Evolutionary conservation across 2,888 invertebrate genomes (phyloP).

Genomic region (Mimachlamys varia): DNA sequence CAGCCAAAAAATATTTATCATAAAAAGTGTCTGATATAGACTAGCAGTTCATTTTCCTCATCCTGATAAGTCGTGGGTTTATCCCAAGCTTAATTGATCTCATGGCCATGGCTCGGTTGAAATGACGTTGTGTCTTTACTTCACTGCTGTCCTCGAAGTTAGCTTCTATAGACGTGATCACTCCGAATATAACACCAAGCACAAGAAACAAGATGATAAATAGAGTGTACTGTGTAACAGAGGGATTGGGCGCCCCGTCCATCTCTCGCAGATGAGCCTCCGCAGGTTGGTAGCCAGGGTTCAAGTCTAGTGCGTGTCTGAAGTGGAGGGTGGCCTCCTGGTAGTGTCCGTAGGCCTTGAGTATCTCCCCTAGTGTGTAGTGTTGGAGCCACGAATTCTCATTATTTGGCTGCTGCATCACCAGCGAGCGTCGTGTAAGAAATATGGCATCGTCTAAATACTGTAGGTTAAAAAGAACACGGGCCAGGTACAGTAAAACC

Average conservation of each 20-base stretch:
- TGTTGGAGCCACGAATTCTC: conserved; percentile 95
- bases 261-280: conserved; percentile 90
- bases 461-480: conserved; percentile 92
- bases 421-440: conserved; percentile 91
- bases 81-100: conserved; percentile 86
- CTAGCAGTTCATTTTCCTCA: conserved; percentile 69
- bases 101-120: conserved; percentile 95
- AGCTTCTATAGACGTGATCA: conserved; percentile 89
- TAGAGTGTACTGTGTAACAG: conserved; percentile 92
- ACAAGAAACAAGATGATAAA: conserved; percentile 94
- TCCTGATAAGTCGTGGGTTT: conserved; percentile 77
- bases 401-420: conserved; percentile 90
- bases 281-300: conserved; percentile 93
- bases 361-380: conserved; percentile 94
- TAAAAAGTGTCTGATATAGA: not conserved
- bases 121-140: conserved; percentile 89
- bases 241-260: conserved; percentile 89
- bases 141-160: conserved; percentile 76
- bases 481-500: conserved; percentile 91
- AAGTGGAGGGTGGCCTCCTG: conserved; percentile 93
- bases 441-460: conserved; percentile 95
- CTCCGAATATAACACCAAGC: conserved; percentile 89
- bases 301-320: conserved; percentile 90
- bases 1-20: not conserved
- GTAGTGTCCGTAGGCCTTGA: conserved; percentile 94